A percentile compares a stretch with the other conserved stretches of the same genome.
These are phyloP conservation scores for Ennomos quercinarius DNA, from an alignment of 2,888 invertebrate genomes.

Conservation along the genomic window DNA sequence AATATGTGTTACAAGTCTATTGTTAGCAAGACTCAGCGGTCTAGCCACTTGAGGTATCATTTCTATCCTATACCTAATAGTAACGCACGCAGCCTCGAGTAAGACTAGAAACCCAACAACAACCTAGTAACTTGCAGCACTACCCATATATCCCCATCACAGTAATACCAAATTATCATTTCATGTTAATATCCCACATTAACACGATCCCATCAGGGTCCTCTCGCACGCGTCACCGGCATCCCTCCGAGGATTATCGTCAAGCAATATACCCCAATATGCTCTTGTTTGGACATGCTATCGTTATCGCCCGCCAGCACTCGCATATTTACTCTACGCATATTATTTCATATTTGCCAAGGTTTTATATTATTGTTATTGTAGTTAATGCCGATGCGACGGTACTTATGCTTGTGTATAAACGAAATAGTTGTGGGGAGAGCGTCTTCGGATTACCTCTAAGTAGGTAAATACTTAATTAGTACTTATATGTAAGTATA, in stretches of 20 bases:
- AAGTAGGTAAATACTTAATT: too few species aligned
- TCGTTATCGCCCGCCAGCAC: slow-evolving; percentile 56
- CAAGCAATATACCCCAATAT: slow-evolving; percentile 52
- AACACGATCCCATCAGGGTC: slow-evolving; percentile 32
- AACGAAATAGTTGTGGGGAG: background rate
- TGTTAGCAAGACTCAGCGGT: too few species aligned
- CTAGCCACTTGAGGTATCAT: too few species aligned
- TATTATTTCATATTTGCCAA: slow-evolving; percentile 31
- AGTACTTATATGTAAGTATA: too few species aligned
- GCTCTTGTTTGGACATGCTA: slow-evolving; percentile 58
- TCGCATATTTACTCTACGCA: slow-evolving; percentile 56
- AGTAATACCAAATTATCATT: slow-evolving; percentile 15
- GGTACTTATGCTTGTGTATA: slow-evolving; percentile 22
- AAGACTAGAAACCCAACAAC: background rate
- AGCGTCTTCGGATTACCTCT: too few species aligned
- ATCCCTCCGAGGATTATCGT: slow-evolving; percentile 58
- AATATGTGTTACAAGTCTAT: too few species aligned
- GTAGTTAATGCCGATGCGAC: slow-evolving; percentile 19
- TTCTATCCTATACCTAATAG: too few species aligned
- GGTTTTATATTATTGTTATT: slow-evolving; percentile 29
- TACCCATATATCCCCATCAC: slow-evolving; percentile 1
- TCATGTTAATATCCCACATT: slow-evolving; percentile 28
- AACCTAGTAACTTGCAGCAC: background rate
- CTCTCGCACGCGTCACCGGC: slow-evolving; percentile 57
- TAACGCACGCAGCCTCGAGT: too few species aligned